These are phyloP conservation scores for Ictidomys tridecemlineatus DNA, from an alignment of 2,113 vertebrate species.

Conservation along the genomic window DNA sequence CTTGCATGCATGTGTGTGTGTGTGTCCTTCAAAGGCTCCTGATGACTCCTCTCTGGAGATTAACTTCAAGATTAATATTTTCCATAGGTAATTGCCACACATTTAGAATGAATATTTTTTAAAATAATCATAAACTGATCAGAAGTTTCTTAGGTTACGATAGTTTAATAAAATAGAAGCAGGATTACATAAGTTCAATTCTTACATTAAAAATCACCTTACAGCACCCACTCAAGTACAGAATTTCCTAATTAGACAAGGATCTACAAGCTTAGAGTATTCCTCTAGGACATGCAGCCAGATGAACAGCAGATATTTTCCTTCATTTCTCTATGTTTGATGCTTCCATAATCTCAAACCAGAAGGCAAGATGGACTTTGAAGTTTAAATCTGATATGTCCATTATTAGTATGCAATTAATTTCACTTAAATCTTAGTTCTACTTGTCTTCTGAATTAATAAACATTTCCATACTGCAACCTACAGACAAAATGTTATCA, in stretches of 20 bases:
- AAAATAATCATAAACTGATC: constrained; percentile 20
- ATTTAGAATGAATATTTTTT: constrained; percentile 32
- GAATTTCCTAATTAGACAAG: constrained; percentile 11
- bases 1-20: neutral
- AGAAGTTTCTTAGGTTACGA: constrained; percentile 10
- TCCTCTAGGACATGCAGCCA: neutral
- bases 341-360: neutral
- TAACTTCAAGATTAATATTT: constrained; percentile 2
- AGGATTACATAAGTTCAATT: neutral
- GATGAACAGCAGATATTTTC: neutral
- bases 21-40: neutral
- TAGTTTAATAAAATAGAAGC: constrained; percentile 48
- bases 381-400: neutral
- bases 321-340: neutral
- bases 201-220: neutral
- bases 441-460: neutral
- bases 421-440: neutral
- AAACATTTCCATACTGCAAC: neutral
- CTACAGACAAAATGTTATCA: neutral
- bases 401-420: neutral
- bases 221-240: neutral
- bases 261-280: neutral
- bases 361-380: neutral
- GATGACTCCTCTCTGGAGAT: neutral
- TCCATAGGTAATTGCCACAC: neutral